Base-by-base conservation (phyloP, 2,888 invertebrate species). In the Aleiodes alternator region DNA sequence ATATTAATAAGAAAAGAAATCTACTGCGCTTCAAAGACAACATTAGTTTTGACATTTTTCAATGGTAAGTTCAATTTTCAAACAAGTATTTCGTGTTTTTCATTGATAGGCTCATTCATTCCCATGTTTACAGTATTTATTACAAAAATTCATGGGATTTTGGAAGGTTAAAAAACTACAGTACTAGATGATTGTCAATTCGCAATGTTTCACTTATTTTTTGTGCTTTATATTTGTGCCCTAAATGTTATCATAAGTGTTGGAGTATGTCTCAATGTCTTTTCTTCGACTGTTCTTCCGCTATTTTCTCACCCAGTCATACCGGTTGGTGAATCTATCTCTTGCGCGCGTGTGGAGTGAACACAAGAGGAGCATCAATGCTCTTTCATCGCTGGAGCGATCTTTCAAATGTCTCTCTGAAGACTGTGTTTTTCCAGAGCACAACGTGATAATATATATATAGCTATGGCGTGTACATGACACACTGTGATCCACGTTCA, bases 401-500 rank as follows among this genome's bases (percentile, higher is more conserved):
- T 23, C 1, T 48, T 48, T 64, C 38, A 48, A 64, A 64, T 64
- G 48, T 34, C 23, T 48, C 23, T 48, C 48, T 48, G n/a, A n/a
- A 34, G 14, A 61, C 61, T 61, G 61, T 61, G 61, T 61, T 61
- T 61, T 34, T 23, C 4, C 38, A 51, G 53, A 29, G 29, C 16
- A 70, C 38, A 70, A 64, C 55, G 23, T 23, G 1, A 23, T 23
- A 23, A 23, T 23, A 23, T 23, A 61, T 53, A 64, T 38, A 75
- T 61, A 75, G 64, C 57, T 57, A 73, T 73, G 71, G 73, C 43
- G 75, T 70, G 72, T 76, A 69, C 74, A 55, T 80, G 80, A 80
- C 78, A 80, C 78, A 80, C 73, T 64, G 79, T 78, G 78, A 72
- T 79, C 23, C 23, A 76, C 80, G 77, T 78, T 80, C 51, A 57